Evolutionary conservation across 1,140 invertebrate genomes (phyloP).

Genomic region (Drosophila sucinea): DNA sequence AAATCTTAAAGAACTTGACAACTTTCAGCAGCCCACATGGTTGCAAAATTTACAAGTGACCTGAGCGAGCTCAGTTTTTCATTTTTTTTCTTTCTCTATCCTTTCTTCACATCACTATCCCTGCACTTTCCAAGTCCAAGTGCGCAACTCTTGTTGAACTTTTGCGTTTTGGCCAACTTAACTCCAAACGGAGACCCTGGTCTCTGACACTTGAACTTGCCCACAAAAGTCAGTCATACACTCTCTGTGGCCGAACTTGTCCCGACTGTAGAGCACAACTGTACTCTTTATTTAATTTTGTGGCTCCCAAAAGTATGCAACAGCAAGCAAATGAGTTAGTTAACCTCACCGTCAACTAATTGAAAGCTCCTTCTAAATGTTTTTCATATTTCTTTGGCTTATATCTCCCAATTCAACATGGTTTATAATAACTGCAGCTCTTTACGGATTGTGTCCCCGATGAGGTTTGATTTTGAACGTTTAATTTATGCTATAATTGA

Average conservation of each 20-base stretch:
- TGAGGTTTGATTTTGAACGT: slow-evolving; percentile 70
- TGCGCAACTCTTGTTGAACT: slow-evolving; percentile 62
- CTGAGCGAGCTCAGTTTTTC: slow-evolving; percentile 20
- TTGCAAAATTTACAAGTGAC: slow-evolving; percentile 67
- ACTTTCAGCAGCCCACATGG: slow-evolving; percentile 34
- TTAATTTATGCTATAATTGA: slow-evolving; percentile 80
- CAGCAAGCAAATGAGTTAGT: too few species aligned
- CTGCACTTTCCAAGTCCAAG: slow-evolving; percentile 41
- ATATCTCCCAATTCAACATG: too few species aligned
- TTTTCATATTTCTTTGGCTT: too few species aligned
- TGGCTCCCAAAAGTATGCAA: too few species aligned
- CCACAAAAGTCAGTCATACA: background rate
- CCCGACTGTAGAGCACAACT: too few species aligned
- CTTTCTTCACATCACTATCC: background rate
- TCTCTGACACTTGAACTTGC: slow-evolving; percentile 43
- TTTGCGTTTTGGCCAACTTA: slow-evolving; percentile 18
- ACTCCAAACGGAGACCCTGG: background rate
- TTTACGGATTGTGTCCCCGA: background rate
- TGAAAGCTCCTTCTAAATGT: too few species aligned
- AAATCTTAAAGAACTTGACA: slow-evolving; percentile 37
- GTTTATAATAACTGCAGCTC: background rate
- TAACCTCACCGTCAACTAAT: too few species aligned
- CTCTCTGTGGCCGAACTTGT: too few species aligned
- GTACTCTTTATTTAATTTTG: too few species aligned
- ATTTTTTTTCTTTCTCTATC: slow-evolving; percentile 1